phyloP scores from a whole-genome alignment of 1,140 invertebrate species.

The Battus philenor region DNA sequence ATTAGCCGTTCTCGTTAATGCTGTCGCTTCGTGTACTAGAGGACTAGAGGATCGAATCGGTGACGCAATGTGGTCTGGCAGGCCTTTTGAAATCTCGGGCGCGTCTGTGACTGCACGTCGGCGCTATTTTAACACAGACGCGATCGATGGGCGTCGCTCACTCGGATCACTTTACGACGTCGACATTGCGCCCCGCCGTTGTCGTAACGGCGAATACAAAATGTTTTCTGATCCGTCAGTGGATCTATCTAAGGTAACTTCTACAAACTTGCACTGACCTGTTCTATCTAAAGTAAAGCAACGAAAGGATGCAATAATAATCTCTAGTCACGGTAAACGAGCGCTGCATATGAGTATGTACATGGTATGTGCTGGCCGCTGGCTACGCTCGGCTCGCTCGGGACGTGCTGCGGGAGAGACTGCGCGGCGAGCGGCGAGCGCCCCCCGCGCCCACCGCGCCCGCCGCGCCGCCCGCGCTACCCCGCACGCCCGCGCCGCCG shows the following conservation, averaged over 20 bases:
- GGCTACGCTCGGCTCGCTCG: constrained; percentile 3
- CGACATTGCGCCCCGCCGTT: not conserved
- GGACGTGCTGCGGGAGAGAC: constrained; percentile 7
- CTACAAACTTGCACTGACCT: constrained; percentile 8
- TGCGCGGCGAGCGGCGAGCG: not conserved
- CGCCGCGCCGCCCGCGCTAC: not conserved
- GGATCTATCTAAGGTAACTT: not conserved
- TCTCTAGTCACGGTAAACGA: constrained; percentile 10
- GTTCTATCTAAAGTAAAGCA: constrained; percentile 4
- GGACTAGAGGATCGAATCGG: not conserved
- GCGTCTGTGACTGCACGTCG: too few species aligned
- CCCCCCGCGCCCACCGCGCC: not conserved
- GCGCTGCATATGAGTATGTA: constrained; percentile 3
- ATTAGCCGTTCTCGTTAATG: constrained; percentile 1
- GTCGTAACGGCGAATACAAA: not conserved
- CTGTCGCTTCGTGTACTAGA: not conserved
- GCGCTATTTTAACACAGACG: not conserved
- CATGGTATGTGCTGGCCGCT: constrained; percentile 1
- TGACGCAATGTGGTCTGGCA: too few species aligned
- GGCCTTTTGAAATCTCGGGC: too few species aligned
- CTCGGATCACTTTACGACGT: constrained; percentile 1
- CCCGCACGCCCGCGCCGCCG: too few species aligned
- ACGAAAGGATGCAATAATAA: constrained; percentile 1
- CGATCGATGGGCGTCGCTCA: not conserved
- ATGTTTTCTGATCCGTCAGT: not conserved